Base-by-base conservation (phyloP, 2,888 invertebrate genomes). In the Tipula unca region DNA sequence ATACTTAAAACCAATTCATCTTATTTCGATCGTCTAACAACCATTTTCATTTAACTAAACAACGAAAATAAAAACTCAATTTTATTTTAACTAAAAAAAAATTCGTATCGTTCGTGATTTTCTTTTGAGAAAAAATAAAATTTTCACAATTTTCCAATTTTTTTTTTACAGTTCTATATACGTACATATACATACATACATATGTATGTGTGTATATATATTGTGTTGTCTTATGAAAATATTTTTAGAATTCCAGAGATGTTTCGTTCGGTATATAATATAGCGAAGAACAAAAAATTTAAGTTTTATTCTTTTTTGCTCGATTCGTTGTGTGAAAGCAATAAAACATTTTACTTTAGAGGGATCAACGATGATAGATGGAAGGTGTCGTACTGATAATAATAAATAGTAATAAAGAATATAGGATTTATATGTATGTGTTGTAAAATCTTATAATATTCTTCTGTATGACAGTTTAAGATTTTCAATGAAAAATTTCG, bases 321-420 rank as follows among this genome's bases (percentile, higher is more conserved):
- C 25, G 10, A 25, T 32, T 83, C 17, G 29, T 83, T 83, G 32
- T 83, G 83, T 83, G 83, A 85, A 39, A 85, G 85, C 20, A 48
- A 85, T 85, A 85, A 85, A 85, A 29, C 85, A 85, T 85, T 85
- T 69, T 85, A 32, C 85, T 85, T 69, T 25, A n/a, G 85, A 29
- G 85, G 54, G 84, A 86, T 86, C 85, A 84, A 83, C 85, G 83
- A 86, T 86, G 86, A 86, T 86, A 69, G 85, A 86, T 86, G 86
- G 82, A 39, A 85, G 85, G 85, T 86, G 86, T 85, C 85, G 86
- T 86, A 85, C 85, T 85, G 85, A 85, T 85, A 86, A 86, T 86
- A 86, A 85, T 86, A 86, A 86, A 82, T 85, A 54, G 54, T 54
- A 29, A 29, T 84, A 85, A 69, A 83, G 35, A 0, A 83, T n/a